A percentile compares a stretch with the other conserved stretches of the same genome.
Conservation (phyloP, 2,888 invertebrate genomes). For the Latrodectus elegans region DNA sequence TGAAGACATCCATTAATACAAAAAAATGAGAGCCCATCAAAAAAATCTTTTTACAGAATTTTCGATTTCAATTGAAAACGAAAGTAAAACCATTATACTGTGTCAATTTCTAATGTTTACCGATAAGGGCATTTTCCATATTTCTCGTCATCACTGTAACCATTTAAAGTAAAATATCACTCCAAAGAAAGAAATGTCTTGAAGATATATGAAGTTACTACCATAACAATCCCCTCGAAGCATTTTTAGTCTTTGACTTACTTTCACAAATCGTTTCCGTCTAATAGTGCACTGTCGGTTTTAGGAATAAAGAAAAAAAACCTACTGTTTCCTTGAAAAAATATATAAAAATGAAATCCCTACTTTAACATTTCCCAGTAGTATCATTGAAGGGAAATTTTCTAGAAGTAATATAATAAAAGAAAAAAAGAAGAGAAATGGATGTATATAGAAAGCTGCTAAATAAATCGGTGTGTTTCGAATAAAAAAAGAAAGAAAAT, state of each 20-base stretch:
- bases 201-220: too few species aligned
- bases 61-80: too few species aligned
- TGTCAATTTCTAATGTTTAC: too few species aligned
- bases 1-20: too few species aligned
- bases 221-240: not conserved
- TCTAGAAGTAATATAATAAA: not conserved
- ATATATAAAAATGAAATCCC: not conserved
- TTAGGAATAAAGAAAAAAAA: not conserved
- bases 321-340: not conserved
- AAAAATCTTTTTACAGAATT: too few species aligned
- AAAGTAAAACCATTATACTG: too few species aligned
- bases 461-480: conserved; percentile 18
- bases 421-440: conserved; percentile 4
- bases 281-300: conserved; percentile 1
- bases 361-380: not conserved
- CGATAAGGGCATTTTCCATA: too few species aligned
- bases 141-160: too few species aligned
- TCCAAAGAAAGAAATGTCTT: too few species aligned
- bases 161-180: too few species aligned
- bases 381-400: not conserved
- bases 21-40: too few species aligned
- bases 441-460: conserved; percentile 23
- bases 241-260: not conserved
- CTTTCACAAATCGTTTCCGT: not conserved
- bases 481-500: conserved; percentile 28